Evolutionary conservation across 2,888 invertebrate genomes (phyloP).

Genomic region (Eupithecia inturbata): DNA sequence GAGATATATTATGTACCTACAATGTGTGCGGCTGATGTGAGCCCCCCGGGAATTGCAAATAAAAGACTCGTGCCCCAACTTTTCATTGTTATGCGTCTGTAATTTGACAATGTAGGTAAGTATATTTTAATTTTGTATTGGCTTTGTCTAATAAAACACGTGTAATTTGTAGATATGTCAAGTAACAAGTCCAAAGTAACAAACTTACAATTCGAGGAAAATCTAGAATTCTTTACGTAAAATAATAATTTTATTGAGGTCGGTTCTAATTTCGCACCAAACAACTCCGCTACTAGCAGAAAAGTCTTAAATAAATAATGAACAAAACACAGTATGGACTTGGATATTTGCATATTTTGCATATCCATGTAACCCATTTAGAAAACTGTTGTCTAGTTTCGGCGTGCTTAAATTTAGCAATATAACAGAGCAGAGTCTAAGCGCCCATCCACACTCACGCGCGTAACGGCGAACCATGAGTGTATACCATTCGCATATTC

Average conservation of each 20-base stretch:
- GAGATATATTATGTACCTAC: not conserved
- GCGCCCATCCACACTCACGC: not conserved
- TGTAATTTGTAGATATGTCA: not conserved
- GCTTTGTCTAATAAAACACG: not conserved
- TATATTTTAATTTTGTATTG: not conserved
- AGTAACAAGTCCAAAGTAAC: too few species aligned
- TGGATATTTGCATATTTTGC: not conserved
- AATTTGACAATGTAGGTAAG: constrained; percentile 26
- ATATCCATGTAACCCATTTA: not conserved
- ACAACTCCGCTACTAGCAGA: not conserved
- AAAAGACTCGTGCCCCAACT: constrained; percentile 44
- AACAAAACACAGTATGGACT: not conserved
- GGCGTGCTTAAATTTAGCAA: not conserved
- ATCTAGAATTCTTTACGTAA: too few species aligned
- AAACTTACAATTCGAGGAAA: too few species aligned
- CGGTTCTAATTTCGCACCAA: not conserved
- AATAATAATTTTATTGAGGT: not conserved
- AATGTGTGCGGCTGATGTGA: constrained; percentile 43
- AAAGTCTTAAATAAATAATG: not conserved
- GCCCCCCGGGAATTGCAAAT: constrained; percentile 41
- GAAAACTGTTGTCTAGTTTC: not conserved
- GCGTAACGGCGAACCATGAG: not conserved
- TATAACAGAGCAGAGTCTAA: not conserved
- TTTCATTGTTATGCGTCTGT: constrained; percentile 39
- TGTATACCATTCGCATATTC: not conserved